These are phyloP conservation scores for Leptothorax acervorum DNA, from an alignment of 2,888 invertebrate genomes.

Conservation along the genomic window DNA sequence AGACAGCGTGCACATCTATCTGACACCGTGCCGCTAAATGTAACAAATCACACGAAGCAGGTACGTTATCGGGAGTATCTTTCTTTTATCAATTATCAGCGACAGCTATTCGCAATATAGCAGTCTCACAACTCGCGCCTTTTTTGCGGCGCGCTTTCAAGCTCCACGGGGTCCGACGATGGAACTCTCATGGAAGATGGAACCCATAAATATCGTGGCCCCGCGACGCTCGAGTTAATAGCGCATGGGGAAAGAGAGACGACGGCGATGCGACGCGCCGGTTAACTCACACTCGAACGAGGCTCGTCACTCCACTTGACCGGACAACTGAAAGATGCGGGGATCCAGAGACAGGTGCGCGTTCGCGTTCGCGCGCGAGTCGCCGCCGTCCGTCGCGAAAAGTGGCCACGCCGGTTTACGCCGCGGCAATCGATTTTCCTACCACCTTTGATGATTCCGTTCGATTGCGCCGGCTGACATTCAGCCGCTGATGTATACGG, in stretches of 20 bases:
- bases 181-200: neutral
- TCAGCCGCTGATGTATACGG: slow-evolving; percentile 59
- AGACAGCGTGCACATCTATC: neutral
- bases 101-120: neutral
- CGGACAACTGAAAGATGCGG: slow-evolving; percentile 18
- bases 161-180: neutral
- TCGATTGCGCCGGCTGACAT: slow-evolving; percentile 62
- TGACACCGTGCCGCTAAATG: neutral
- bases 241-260: neutral
- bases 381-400: slow-evolving; percentile 51
- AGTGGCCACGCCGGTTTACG: slow-evolving; percentile 62
- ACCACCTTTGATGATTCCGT: slow-evolving; percentile 64
- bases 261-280: neutral
- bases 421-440: slow-evolving; percentile 70
- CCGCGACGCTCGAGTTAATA: slow-evolving; percentile 17
- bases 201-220: slow-evolving; percentile 17
- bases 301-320: slow-evolving; percentile 38
- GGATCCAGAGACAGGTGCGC: slow-evolving; percentile 65
- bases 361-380: neutral
- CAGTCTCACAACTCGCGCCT: neutral
- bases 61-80: neutral
- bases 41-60: neutral
- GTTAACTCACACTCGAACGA: slow-evolving; percentile 27
- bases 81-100: neutral
- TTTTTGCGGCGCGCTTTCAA: neutral